phyloP scores from a whole-genome alignment of 2,888 invertebrate species.

The Cryptosula pallasiana region DNA sequence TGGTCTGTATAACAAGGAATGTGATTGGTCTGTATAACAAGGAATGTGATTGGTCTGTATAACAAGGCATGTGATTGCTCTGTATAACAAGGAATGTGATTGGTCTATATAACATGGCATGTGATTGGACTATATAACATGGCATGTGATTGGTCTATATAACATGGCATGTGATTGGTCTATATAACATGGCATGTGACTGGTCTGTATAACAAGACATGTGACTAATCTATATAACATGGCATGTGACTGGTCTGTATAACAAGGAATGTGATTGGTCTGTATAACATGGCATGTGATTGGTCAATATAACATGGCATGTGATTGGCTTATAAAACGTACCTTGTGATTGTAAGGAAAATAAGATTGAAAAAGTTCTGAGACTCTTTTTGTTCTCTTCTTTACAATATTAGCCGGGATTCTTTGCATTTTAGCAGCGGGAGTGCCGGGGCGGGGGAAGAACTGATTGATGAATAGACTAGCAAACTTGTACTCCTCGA shows the following conservation, averaged over 20 bases:
- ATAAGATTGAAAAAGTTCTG: conserved; percentile 81
- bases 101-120: too few relatives aligned
- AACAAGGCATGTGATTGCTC: too few relatives aligned
- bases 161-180: too few relatives aligned
- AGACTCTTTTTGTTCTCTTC: conserved; percentile 76
- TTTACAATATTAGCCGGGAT: conserved; percentile 84
- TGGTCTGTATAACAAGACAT: background rate
- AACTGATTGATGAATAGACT: conserved; percentile 97
- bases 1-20: too few relatives aligned
- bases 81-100: too few relatives aligned
- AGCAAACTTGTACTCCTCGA: conserved; percentile 80
- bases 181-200: too few relatives aligned
- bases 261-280: background rate
- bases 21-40: too few relatives aligned
- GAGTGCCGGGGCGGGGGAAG: conserved; percentile 91
- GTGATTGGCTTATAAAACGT: conserved; percentile 47
- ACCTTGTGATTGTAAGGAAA: conserved; percentile 68
- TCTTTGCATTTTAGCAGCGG: conserved; percentile 81
- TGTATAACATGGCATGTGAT: too few relatives aligned
- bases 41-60: too few relatives aligned
- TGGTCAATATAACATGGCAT: background rate
- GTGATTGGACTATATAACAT: too few relatives aligned
- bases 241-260: background rate
- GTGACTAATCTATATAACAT: too few relatives aligned
- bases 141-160: too few relatives aligned